Percentiles rank a stretch among this genome's conserved stretches.
Conservation (phyloP, 2,113 vertebrate species). For the Dicaeum eximium region DNA sequence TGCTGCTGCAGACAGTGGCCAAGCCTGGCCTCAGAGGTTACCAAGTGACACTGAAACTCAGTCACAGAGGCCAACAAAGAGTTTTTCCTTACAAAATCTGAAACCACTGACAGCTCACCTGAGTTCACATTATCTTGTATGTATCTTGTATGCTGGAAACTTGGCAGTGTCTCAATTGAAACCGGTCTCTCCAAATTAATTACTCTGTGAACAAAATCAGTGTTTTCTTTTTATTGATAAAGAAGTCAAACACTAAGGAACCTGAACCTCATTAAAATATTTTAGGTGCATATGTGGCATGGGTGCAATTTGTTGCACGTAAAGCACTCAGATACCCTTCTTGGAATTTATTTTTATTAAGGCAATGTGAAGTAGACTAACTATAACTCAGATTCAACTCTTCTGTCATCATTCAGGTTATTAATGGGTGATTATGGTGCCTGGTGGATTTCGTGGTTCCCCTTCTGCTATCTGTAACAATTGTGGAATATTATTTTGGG, state of each 20-base stretch:
- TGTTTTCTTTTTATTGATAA: neutral
- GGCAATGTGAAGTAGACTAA: neutral
- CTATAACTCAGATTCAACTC: neutral
- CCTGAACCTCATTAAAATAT: neutral
- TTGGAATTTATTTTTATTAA: neutral
- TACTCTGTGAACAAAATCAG: neutral
- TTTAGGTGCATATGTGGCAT: neutral
- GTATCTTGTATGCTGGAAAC: neutral
- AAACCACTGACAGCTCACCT: neutral
- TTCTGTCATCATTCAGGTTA: neutral
- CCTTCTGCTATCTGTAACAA: neutral
- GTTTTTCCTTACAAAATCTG: neutral
- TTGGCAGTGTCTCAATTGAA: neutral
- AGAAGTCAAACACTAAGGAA: neutral
- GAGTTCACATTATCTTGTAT: neutral
- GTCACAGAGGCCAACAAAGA: neutral
- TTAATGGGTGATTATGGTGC: neutral
- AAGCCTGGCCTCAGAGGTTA: neutral
- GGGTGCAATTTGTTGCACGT: neutral
- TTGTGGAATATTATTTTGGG: neutral
- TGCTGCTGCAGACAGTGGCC: neutral
- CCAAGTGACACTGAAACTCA: neutral
- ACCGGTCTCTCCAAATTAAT: neutral
- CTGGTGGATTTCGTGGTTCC: neutral
- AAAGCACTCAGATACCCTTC: neutral